These are phyloP conservation scores for Heliconius cydno DNA, from an alignment of 2,888 invertebrate species.

Conservation along the genomic window DNA sequence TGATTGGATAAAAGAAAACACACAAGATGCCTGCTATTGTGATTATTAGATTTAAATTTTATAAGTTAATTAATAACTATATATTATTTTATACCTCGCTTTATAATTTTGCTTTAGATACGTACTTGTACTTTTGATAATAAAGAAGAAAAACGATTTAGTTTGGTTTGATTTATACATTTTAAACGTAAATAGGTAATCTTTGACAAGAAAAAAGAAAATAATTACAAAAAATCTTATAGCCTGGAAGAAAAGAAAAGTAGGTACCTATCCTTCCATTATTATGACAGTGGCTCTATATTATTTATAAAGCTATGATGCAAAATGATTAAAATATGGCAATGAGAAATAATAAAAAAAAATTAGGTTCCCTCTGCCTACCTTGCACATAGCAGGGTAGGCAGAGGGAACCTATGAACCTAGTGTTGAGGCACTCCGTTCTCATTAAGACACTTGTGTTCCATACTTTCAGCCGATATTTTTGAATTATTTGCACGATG, in stretches of 20 bases:
- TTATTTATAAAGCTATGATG: no score
- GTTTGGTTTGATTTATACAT: background rate
- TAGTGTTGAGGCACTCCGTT: no score
- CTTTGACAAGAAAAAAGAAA: no score
- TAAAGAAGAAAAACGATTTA: background rate
- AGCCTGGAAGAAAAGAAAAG: background rate
- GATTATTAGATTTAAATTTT: slow-evolving; percentile 69
- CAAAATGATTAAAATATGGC: no score
- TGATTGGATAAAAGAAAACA: slow-evolving; percentile 91
- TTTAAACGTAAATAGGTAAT: no score
- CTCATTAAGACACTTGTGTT: no score
- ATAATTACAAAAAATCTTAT: background rate
- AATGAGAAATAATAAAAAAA: no score
- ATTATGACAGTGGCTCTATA: background rate
- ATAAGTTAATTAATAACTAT: background rate
- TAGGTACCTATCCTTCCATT: background rate
- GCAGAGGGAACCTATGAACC: no score
- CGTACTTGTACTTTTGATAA: background rate
- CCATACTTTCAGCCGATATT: rapidly evolving
- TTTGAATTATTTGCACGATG: no score
- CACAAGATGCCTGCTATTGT: slow-evolving; percentile 92
- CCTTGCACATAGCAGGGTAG: no score
- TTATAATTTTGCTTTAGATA: slow-evolving; percentile 20
- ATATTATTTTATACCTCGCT: slow-evolving; percentile 20
- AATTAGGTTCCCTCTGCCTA: no score